Conservation (phyloP, 2,797 vertebrate genomes). For the Scleropages formosus region DNA sequence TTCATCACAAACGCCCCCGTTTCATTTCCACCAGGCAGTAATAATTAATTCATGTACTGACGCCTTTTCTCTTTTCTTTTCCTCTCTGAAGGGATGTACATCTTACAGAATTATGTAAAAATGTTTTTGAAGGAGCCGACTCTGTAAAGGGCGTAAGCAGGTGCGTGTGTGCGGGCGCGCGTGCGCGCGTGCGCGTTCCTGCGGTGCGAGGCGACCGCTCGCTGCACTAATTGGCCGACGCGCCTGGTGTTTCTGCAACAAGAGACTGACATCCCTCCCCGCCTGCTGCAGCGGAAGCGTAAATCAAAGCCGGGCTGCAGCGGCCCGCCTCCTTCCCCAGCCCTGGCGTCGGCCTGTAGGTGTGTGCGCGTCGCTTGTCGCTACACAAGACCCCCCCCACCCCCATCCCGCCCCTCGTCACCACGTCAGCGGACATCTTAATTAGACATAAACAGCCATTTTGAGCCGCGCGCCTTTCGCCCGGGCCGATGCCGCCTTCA, state of each 20-base stretch:
- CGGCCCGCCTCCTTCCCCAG: neutral
- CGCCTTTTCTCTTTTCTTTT: neutral
- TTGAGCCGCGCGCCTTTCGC: too few species aligned
- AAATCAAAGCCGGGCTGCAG: conserved; percentile 6
- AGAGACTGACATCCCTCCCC: neutral
- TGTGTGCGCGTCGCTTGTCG: neutral
- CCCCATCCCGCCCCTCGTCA: too few species aligned
- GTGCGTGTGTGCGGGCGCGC: conserved; percentile 12
- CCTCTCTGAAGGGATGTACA: neutral
- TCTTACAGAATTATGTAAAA: neutral
- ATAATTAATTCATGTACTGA: conserved; percentile 1
- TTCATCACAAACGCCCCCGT: neutral
- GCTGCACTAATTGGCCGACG: conserved; percentile 15
- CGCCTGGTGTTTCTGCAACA: neutral
- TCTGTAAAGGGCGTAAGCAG: neutral
- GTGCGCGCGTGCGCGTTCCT: conserved; percentile 6
- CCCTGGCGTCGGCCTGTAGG: neutral
- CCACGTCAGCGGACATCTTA: too few species aligned
- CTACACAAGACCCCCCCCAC: neutral
- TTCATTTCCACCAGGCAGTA: neutral
- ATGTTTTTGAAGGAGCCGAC: neutral
- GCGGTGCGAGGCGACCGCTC: neutral
- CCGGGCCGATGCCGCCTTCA: too few species aligned
- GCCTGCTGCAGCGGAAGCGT: neutral
- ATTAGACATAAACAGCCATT: too few species aligned